phyloP scores from a whole-genome alignment of 1,140 invertebrate species.

The Ceratina australensis region DNA sequence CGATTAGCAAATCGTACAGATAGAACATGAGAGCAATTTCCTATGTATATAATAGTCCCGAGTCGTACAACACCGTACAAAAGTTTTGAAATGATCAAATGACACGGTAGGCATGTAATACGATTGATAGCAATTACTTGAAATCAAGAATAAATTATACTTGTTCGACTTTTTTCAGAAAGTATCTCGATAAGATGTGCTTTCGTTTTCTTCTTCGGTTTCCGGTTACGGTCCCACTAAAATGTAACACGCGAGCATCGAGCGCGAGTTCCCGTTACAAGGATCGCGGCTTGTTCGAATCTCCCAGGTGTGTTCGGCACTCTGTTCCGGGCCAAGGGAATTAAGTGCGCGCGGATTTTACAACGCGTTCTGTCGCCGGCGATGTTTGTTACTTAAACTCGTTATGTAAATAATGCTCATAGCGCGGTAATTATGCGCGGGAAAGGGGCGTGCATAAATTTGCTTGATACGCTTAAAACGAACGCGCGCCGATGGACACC shows the following conservation, averaged over 20 bases:
- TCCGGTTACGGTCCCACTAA: neutral
- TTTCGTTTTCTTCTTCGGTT: neutral
- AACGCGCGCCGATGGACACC: conserved; percentile 14
- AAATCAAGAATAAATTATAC: too few species aligned
- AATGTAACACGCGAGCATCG: neutral
- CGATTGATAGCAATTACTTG: too few species aligned
- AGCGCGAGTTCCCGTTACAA: neutral
- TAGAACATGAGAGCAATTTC: neutral
- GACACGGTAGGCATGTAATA: too few species aligned
- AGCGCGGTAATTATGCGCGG: conserved; percentile 32
- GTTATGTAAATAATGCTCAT: conserved; percentile 46
- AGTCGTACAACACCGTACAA: too few species aligned
- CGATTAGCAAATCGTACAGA: conserved; percentile 20
- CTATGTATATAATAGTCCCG: too few species aligned
- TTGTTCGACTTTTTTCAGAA: too few species aligned
- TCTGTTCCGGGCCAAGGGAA: neutral
- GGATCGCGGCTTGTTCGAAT: neutral
- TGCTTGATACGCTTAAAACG: conserved; percentile 11
- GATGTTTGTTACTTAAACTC: conserved; percentile 39
- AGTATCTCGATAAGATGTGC: neutral
- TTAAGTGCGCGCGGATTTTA: conserved; percentile 23
- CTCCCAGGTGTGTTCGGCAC: neutral
- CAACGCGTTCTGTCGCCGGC: neutral
- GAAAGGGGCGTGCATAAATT: conserved; percentile 45
- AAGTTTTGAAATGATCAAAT: too few species aligned